Evolutionary conservation across 2,113 vertebrate genomes (phyloP).

Genomic region (Stigmatopora nigra): DNA sequence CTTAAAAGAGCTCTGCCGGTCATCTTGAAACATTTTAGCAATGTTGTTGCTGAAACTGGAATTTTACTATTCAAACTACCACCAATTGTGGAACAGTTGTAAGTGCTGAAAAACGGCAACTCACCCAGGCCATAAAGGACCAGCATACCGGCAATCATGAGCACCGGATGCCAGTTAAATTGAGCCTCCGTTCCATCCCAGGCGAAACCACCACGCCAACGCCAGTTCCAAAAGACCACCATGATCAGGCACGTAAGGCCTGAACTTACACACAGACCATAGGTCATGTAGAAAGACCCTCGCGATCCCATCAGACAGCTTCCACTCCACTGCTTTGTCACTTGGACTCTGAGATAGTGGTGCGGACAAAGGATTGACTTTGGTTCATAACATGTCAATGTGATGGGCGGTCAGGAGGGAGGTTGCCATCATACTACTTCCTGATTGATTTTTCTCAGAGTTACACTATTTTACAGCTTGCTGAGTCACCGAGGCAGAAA

Average conservation of each 20-base stretch:
- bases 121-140: conserved; percentile 17
- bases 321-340: neutral
- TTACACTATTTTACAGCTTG: neutral
- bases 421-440: neutral
- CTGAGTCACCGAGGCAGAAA: neutral
- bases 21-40: no score
- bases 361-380: neutral
- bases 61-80: no score
- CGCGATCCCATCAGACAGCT: neutral
- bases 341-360: no score
- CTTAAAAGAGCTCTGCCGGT: no score
- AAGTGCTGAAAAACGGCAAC: neutral
- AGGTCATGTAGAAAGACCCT: conserved; percentile 2
- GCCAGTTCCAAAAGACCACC: conserved; percentile 13
- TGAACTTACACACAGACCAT: conserved; percentile 2
- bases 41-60: no score
- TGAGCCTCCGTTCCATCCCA: conserved; percentile 19
- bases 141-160: conserved; percentile 32
- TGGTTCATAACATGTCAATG: neutral
- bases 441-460: neutral
- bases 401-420: neutral
- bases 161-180: conserved; percentile 37
- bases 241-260: conserved; percentile 19
- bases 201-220: conserved; percentile 21
- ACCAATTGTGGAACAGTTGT: neutral